These are phyloP conservation scores for Stenurella melanura DNA, from an alignment of 2,888 invertebrate genomes.

Conservation along the genomic window DNA sequence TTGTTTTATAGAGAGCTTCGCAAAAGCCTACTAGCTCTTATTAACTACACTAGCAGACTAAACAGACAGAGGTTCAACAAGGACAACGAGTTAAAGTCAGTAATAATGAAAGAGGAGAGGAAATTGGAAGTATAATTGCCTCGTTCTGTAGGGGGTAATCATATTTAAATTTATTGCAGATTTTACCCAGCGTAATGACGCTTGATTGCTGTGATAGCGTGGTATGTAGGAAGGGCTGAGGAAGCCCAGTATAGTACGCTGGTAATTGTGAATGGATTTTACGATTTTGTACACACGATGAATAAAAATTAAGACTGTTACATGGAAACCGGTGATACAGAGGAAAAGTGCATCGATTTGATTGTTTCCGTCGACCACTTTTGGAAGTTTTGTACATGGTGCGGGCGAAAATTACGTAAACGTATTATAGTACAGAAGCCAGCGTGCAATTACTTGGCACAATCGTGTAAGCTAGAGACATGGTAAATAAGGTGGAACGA, in stretches of 20 bases:
- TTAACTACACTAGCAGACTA: conserved; percentile 32
- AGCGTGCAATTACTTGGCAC: too few relatives aligned
- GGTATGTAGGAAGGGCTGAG: background rate
- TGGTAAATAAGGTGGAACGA: too few relatives aligned
- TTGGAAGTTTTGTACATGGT: too few relatives aligned
- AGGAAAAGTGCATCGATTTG: background rate
- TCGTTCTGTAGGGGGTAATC: conserved; percentile 13
- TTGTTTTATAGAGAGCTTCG: conserved; percentile 21
- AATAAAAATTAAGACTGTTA: background rate
- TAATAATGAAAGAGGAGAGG: conserved; percentile 29
- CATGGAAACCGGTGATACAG: background rate
- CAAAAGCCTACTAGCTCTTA: conserved; percentile 17
- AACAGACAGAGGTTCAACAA: conserved; percentile 32
- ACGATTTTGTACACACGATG: background rate
- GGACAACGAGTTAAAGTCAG: conserved; percentile 30
- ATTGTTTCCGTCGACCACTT: too few relatives aligned
- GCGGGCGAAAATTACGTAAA: too few relatives aligned
- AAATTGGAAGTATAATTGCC: conserved; percentile 24
- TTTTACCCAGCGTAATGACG: conserved; percentile 21
- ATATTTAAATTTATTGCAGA: conserved; percentile 36
- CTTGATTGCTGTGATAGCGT: background rate
- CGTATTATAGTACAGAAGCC: too few relatives aligned
- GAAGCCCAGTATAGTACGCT: background rate
- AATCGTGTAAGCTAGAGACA: too few relatives aligned
- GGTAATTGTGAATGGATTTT: background rate